Evolutionary conservation across 2,888 invertebrate genomes (phyloP).

Genomic region (Harpagoxenus sublaevis): DNA sequence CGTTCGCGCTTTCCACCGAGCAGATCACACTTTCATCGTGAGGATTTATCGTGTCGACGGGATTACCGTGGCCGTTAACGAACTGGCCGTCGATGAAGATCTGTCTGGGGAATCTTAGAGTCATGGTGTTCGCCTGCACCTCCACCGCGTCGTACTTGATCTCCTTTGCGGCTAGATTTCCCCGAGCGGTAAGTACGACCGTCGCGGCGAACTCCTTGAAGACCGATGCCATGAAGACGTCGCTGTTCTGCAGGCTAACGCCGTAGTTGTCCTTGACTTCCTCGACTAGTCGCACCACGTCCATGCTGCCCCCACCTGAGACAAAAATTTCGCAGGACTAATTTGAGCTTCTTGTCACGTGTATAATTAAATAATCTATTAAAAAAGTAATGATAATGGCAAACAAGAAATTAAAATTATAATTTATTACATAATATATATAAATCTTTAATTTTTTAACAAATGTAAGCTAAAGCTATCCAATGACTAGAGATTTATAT

Average conservation of each 20-base stretch:
- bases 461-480: not conserved
- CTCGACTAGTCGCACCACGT: conserved; percentile 97
- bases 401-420: not conserved
- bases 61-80: conserved; percentile 91
- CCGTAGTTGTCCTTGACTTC: conserved; percentile 94
- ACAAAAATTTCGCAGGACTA: not conserved
- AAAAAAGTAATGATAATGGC: not conserved
- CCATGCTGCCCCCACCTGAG: conserved; percentile 96
- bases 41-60: conserved; percentile 91
- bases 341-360: not conserved
- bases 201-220: conserved; percentile 93
- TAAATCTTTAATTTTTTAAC: not conserved
- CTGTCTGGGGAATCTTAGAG: conserved; percentile 95
- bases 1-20: conserved; percentile 91
- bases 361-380: not conserved
- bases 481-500: not conserved
- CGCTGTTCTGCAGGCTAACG: conserved; percentile 94
- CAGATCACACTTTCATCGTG: conserved; percentile 94
- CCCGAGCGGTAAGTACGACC: conserved; percentile 90
- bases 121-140: conserved; percentile 93
- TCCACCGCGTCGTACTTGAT: conserved; percentile 92
- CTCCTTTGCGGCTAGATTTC: conserved; percentile 87
- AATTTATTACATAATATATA: conserved; percentile 2
- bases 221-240: conserved; percentile 96
- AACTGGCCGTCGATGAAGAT: conserved; percentile 97